Conservation (phyloP, 1,140 invertebrate species). For the Scaptomyza hsui region DNA sequence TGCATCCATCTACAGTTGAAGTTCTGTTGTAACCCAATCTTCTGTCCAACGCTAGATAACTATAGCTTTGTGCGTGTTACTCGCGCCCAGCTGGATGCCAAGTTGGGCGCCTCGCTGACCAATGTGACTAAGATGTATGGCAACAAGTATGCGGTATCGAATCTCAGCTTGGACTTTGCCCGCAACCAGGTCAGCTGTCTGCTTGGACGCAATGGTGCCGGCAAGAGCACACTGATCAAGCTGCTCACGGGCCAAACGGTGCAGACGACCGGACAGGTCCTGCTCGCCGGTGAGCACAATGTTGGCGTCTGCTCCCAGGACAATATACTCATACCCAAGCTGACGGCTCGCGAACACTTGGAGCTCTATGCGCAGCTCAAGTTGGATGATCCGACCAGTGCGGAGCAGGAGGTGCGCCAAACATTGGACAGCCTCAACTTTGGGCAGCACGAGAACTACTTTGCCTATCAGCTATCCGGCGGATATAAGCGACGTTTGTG, state of each 20-base stretch:
- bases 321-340: conserved; percentile 91
- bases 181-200: conserved; percentile 89
- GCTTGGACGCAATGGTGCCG: conserved; percentile 94
- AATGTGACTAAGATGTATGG: conserved; percentile 85
- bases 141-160: conserved; percentile 86
- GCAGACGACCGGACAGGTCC: conserved; percentile 86
- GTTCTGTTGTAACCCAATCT: background rate
- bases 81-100: conserved; percentile 68
- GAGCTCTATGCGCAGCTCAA: conserved; percentile 88
- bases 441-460: conserved; percentile 85
- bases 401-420: conserved; percentile 74
- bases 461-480: conserved; percentile 86
- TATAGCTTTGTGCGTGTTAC: conserved; percentile 71
- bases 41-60: conserved; percentile 43
- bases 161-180: conserved; percentile 86
- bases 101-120: conserved; percentile 85
- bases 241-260: conserved; percentile 88
- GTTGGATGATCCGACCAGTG: conserved; percentile 30
- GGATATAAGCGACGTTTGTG: conserved; percentile 87
- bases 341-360: conserved; percentile 93
- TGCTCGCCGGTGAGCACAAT: conserved; percentile 81
- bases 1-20: background rate
- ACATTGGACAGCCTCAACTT: conserved; percentile 86
- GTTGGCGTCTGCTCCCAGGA: conserved; percentile 93
- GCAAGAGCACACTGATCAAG: conserved; percentile 92